Evolutionary conservation across 2,113 vertebrate genomes (phyloP), one percentile per base, ranked within the genome.

Genomic region (Psettodes erumei): DNA sequence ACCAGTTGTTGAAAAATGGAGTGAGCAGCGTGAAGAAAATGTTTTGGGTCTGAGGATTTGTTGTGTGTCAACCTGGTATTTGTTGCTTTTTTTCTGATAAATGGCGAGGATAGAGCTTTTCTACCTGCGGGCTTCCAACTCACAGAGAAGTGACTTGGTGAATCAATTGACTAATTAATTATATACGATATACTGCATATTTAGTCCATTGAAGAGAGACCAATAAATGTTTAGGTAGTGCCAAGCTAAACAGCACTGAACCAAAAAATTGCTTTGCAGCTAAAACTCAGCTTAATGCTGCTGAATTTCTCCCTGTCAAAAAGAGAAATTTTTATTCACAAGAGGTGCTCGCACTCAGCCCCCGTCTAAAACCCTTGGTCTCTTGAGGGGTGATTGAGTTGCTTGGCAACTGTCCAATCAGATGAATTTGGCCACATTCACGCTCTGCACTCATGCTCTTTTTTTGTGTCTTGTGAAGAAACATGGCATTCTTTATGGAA

Each of bases 391-490:
- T 71, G 71, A 78, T 71, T 15, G 15, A 50, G 53, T 70, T 75
- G 61, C 71, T 71, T 71, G 60, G 70, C 79, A 59, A 58, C 32
- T 67, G 30, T 61, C 76, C 33, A 7, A 55, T 68, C 33, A 40
- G 64, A 51, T 21, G 37, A 65, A 65, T 75, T 75, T 85, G 59
- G 27, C 37, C 30, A 51, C 30, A 61, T 73, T 62, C 27, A 51
- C 33, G 54, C 9, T 7, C n/a, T 32, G 30, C 42, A 23, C 19
- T 62, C 18, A 8, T 47, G 21, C 7, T 33, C 50, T 61, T 37
- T 43, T 23, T 62, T 43, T 54, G 19, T 33, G 48, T 35, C 13
- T 74, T 42, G 15, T 33, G 9, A 28, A 47, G 32, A 62, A 54
- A 27, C 23, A 21, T 9, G 18, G 12, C 50, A 48, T 55, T n/a